These are phyloP conservation scores for Ammospiza caudacuta DNA, from an alignment of 2,113 vertebrate species.

Conservation along the genomic window DNA sequence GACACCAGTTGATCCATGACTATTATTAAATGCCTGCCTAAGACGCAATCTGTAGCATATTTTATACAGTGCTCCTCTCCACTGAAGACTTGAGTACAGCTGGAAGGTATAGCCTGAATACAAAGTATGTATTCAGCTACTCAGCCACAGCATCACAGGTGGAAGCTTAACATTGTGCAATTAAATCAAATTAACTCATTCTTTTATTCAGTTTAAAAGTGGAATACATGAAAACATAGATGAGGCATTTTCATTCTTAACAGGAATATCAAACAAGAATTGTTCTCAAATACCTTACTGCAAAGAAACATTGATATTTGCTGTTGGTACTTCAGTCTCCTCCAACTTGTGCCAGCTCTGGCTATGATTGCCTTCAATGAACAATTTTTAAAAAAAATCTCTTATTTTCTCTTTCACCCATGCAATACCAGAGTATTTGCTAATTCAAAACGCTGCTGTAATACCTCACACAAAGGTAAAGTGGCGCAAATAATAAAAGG, in stretches of 20 bases:
- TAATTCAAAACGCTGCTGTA: background rate
- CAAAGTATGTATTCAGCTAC: background rate
- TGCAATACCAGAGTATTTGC: background rate
- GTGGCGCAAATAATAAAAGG: background rate
- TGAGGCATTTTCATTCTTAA: background rate
- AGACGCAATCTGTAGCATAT: background rate
- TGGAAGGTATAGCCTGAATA: background rate
- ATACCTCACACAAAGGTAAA: background rate
- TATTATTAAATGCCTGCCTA: conserved; percentile 24
- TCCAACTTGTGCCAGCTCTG: background rate
- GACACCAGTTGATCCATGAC: background rate
- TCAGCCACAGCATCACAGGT: background rate
- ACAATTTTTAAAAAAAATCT: background rate
- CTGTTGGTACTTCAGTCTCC: background rate
- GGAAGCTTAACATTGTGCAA: background rate
- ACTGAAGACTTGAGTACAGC: background rate
- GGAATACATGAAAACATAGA: background rate
- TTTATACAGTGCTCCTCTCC: background rate
- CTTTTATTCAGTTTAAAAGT: background rate
- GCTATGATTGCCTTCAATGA: background rate
- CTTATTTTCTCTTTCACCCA: background rate
- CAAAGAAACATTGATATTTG: background rate
- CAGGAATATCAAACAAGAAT: background rate
- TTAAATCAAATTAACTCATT: background rate
- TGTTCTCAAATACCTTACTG: background rate